Evolutionary conservation across 2,888 invertebrate species (phyloP).

Genomic region (Meteorus colon): DNA sequence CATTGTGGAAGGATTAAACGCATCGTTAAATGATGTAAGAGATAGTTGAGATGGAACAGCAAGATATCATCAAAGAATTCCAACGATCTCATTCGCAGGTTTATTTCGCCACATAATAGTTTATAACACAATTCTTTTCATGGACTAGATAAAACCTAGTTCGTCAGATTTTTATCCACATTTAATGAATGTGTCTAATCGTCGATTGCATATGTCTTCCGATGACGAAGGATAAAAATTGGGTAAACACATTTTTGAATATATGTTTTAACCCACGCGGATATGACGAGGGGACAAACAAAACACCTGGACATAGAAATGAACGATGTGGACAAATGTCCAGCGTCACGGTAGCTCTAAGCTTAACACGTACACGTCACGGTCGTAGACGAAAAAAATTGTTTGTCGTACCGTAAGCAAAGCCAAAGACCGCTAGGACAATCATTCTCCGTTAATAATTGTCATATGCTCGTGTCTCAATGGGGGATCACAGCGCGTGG

Average conservation of each 20-base stretch:
- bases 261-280: background rate
- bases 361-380: constrained; percentile 64
- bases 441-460: constrained; percentile 68
- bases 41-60: background rate
- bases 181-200: background rate
- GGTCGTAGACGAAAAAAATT: constrained; percentile 70
- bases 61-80: constrained; percentile 10
- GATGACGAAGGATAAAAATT: background rate
- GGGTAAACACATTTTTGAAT: background rate
- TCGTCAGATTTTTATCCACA: constrained; percentile 4
- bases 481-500: constrained; percentile 6
- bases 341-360: constrained; percentile 47
- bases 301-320: constrained; percentile 9
- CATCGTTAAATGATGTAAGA: background rate
- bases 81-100: background rate
- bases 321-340: constrained; percentile 34
- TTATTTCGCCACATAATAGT: constrained; percentile 2
- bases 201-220: background rate
- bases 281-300: background rate
- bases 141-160: background rate
- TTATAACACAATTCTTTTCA: background rate
- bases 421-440: constrained; percentile 71
- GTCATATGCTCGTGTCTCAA: constrained; percentile 2
- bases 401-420: constrained; percentile 68
- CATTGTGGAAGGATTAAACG: background rate